Base-by-base conservation (phyloP, 2,888 invertebrate species). In the Philereme transversata region DNA sequence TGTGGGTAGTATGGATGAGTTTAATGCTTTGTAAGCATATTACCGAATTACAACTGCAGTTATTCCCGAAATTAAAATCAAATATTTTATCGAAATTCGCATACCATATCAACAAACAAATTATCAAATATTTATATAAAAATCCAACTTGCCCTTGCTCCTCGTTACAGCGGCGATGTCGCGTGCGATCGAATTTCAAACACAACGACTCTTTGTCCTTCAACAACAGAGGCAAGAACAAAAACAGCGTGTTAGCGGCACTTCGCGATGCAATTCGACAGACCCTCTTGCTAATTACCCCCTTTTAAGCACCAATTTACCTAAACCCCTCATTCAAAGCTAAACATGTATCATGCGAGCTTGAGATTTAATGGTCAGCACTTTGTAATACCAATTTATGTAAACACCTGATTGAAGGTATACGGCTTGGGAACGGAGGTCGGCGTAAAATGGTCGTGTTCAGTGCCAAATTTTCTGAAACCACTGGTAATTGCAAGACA, bases 381-480 rank as follows among this genome's bases (percentile, higher is more conserved):
- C 56, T 64, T 67, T 60, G 52, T 51, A 65, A 52, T 52, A 70
- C 88, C 84, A 82, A n/a, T 38, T 5, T 60, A 66, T 51, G 4
- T 5, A 9, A 34, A 50, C 6, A 40, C 7, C 36, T 40, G 36
- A 35, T 9, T 22, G 4, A 4, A 41, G 41, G 7, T 9, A 3
- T 5, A 1, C 9, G 9, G 36, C n/a, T 35, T 45, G 10, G 9
- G 33, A 9, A 11, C 5, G 43, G 35, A 22, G 58, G 56, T 67
- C 65, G 10, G 34, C 41, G 33, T 54, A 57, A 35, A 45, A 40
- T 65, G 62, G 70, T 43, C 50, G 55, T 33, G 60, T 54, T 73
- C 72, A 81, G 84, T 85, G 88, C 88, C 88, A 87, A 90, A 90
- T 86, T 88, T 89, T 82, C 82, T 87, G 86, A 84, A 87, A 84